Conservation (phyloP, 2,888 invertebrate genomes). For the Archaeoteleia sp. region DNA sequence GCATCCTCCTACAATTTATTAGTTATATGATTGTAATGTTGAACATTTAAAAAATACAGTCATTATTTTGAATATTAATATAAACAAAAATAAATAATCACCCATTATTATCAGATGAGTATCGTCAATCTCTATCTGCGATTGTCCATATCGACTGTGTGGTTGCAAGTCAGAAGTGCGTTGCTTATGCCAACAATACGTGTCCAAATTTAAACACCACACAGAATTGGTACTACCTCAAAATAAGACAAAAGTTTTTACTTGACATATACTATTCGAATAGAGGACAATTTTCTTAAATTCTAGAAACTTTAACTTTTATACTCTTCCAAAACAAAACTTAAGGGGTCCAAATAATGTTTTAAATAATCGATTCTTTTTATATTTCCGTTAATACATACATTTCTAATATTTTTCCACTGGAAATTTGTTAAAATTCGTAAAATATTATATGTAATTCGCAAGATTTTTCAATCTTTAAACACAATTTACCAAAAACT, state of each 20-base stretch:
- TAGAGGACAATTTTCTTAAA: too few relatives aligned
- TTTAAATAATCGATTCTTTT: too few relatives aligned
- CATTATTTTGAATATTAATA: neutral
- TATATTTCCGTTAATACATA: too few relatives aligned
- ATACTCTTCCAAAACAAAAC: too few relatives aligned
- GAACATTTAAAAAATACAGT: too few relatives aligned
- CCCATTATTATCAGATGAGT: constrained; percentile 86
- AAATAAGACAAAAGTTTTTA: constrained; percentile 32
- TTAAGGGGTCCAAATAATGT: too few relatives aligned
- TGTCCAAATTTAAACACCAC: constrained; percentile 89
- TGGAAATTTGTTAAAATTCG: too few relatives aligned
- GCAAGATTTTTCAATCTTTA: too few relatives aligned
- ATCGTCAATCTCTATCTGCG: constrained; percentile 88
- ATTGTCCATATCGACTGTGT: constrained; percentile 92
- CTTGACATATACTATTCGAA: neutral
- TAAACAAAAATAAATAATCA: constrained; percentile 46
- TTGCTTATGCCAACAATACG: constrained; percentile 86
- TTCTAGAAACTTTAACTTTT: too few relatives aligned
- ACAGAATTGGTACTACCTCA: constrained; percentile 84
- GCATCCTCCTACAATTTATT: constrained; percentile 82
- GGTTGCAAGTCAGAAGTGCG: constrained; percentile 83
- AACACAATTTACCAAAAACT: too few relatives aligned
- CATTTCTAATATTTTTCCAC: too few relatives aligned
- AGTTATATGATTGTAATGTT: neutral
- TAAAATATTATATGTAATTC: too few relatives aligned